phyloP scores from a whole-genome alignment of 2,888 invertebrate genomes.

The Gortyna flavago region DNA sequence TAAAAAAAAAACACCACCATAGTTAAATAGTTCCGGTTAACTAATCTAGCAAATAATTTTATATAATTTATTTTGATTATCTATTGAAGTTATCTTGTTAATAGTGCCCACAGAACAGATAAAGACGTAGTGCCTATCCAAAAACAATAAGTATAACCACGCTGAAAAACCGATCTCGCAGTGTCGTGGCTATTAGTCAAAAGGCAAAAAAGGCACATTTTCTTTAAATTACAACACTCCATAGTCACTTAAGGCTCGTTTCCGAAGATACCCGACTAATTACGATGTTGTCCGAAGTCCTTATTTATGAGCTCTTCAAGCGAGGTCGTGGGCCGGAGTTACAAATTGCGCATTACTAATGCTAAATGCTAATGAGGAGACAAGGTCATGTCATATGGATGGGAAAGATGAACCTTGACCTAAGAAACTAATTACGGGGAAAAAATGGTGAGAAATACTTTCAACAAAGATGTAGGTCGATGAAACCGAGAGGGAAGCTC shows the following conservation, averaged over 20 bases:
- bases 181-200: not conserved
- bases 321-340: constrained; percentile 23
- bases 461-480: not conserved
- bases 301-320: constrained; percentile 48
- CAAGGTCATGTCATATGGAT: constrained; percentile 43
- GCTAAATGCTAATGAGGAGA: constrained; percentile 45
- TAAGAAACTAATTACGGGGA: constrained; percentile 8
- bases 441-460: constrained; percentile 12
- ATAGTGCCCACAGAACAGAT: too few species aligned
- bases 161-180: not conserved
- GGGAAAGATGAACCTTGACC: constrained; percentile 16
- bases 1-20: not conserved
- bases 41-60: not conserved
- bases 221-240: constrained; percentile 19
- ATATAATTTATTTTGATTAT: not conserved
- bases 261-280: constrained; percentile 41
- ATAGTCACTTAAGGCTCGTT: constrained; percentile 27
- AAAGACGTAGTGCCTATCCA: too few species aligned
- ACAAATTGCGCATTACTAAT: constrained; percentile 50
- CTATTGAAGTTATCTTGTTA: not conserved
- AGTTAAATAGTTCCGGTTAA: not conserved
- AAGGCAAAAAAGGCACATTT: constrained; percentile 18
- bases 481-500: constrained; percentile 1
- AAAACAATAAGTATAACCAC: not conserved
- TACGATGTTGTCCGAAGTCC: constrained; percentile 32